phyloP scores from a whole-genome alignment of 2,888 invertebrate species.

The Polyommatus icarus region DNA sequence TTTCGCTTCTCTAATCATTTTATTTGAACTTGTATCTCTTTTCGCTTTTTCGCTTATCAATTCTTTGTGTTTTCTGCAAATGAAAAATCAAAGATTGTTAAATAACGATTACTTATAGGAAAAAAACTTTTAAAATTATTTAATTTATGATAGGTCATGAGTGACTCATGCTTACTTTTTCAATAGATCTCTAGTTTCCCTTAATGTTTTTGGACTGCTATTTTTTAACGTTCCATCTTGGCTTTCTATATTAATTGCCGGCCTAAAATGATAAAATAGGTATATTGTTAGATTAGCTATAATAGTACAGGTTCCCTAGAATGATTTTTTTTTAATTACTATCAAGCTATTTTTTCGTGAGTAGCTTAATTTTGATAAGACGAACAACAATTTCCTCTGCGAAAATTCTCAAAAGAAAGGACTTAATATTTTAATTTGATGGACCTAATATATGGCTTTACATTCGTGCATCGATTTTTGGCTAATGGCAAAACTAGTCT shows the following conservation, averaged over 20 bases:
- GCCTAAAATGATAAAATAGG: neutral
- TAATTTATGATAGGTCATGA: neutral
- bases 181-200: neutral
- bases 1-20: conserved; percentile 77
- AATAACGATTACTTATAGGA: neutral
- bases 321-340: too few species aligned
- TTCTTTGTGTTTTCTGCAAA: conserved; percentile 46
- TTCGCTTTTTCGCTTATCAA: conserved; percentile 27
- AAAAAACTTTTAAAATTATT: neutral
- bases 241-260: neutral
- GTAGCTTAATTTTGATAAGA: too few species aligned
- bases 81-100: neutral
- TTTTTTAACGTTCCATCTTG: neutral
- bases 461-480: too few species aligned
- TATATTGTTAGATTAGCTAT: neutral
- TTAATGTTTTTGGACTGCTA: neutral
- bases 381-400: too few species aligned
- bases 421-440: too few species aligned
- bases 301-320: too few species aligned
- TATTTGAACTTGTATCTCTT: conserved; percentile 64
- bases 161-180: neutral
- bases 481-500: too few species aligned
- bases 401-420: too few species aligned
- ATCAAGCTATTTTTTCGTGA: too few species aligned
- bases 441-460: too few species aligned